Base-by-base conservation (phyloP, 2,113 vertebrate genomes). In the Clinocottus analis region DNA sequence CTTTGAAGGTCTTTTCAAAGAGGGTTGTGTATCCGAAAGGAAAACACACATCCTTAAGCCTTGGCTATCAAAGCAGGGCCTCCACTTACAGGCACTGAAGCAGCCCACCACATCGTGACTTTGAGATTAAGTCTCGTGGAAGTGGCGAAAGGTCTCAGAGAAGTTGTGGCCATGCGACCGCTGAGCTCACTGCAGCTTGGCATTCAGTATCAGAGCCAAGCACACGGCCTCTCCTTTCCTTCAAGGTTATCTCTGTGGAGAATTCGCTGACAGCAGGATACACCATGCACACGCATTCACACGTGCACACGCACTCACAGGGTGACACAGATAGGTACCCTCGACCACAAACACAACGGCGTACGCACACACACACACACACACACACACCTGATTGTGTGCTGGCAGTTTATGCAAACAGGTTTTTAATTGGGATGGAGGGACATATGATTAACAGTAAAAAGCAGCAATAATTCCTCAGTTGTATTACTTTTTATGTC, bases 231-330 rank as follows among this genome's bases (percentile, higher is more conserved):
- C 80, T 82, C 83, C 88, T 87, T 89, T 82, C 83, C 88, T 87
- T 89, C 93, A 93, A 93, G 93, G 91, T 93, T 91, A 93, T 93
- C 91, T 82, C 89, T 86, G 85, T 56, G 79, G 87, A 91, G 80
- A 90, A 93, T 89, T 83, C 67, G 90, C 90, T 92, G 91, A 91
- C 91, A 84, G 83, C 84, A 76, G 85, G 84, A 87, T 72, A 39
- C 73, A 62, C 63, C 70, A 72, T 7, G 19, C 45, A 80, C 86
- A 87, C 79, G 13, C 41, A 43, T 14, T 43, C 41, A 43, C 72
- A 77, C 75, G 31, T 7, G 55, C 55, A 60, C 72, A 14, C 23
- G 55, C 55, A 60, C 75, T 14, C 29, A 72, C 79, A 63, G 43
- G 2, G 71, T 72, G 37, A 82, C 84, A 87, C 77, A 66, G 81